Base-by-base conservation (phyloP, 2,888 invertebrate genomes). In the Eledone cirrhosa region DNA sequence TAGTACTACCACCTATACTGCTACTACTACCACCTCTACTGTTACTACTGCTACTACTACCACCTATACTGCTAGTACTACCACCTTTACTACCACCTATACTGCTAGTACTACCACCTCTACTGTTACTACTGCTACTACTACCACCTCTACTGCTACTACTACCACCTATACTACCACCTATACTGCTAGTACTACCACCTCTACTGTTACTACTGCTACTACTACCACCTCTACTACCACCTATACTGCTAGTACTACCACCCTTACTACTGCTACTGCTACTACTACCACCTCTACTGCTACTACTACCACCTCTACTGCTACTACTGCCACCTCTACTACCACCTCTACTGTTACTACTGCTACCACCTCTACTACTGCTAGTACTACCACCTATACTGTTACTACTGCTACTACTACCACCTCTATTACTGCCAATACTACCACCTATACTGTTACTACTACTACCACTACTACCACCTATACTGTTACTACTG, bases 81-180 rank as follows among this genome's bases (percentile, higher is more conserved):
- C 19, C 19, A 53, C 53, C 19, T 16, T 53, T 53, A 53, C 19
- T 53, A 19, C 19, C 19, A 53, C 19, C 19, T 16, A 16, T 53
- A 53, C 53, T 53, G 19, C 53, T 16, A 53, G 14, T 53, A 53
- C 19, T 53, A 19, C 53, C 53, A 19, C 19, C 19, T 16, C 19
- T 53, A 53, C 19, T 53, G n/a, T 29, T n/a, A 13, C 69, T 69
- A 69, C 24, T 69, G n/a, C 24, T 69, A n/a, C 69, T 69, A 69
- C 24, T 69, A 69, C 24, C 24, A 69, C 24, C n/a, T 13, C 24
- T 69, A 29, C 24, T 69, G 69, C 24, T 69, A n/a, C 69, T 69
- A 29, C 69, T n/a, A n/a, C n/a, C n/a, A n/a, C n/a, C n/a, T n/a
- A n/a, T n/a, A n/a, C n/a, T n/a, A n/a, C n/a, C n/a, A 27, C 24